Conservation (phyloP, 2,888 invertebrate genomes). For the Myathropa florea region DNA sequence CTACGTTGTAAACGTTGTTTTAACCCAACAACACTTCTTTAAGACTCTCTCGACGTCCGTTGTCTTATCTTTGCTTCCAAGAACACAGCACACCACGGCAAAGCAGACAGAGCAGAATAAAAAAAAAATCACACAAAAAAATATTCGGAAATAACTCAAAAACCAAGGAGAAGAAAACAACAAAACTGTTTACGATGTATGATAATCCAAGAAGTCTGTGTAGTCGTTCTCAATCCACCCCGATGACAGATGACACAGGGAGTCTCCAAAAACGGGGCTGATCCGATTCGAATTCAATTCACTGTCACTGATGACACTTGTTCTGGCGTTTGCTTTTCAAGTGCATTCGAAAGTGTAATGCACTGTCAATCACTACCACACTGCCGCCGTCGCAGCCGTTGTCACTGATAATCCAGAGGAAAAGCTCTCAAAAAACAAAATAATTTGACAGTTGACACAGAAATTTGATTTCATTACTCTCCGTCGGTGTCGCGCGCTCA, state of each 20-base stretch:
- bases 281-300: neutral
- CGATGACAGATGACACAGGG: neutral
- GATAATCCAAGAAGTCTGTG: conserved; percentile 24
- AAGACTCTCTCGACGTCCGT: conserved; percentile 28
- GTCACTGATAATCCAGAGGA: conserved; percentile 48
- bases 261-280: neutral
- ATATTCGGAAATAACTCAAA: conserved; percentile 2
- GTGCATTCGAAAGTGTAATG: conserved; percentile 58
- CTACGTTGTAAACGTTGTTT: neutral
- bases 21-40: conserved; percentile 30
- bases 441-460: conserved; percentile 46
- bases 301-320: conserved; percentile 23
- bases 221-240: neutral
- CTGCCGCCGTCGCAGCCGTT: neutral
- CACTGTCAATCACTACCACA: conserved; percentile 45
- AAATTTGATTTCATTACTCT: conserved; percentile 45
- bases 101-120: too few relatives aligned
- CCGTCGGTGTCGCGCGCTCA: conserved; percentile 1
- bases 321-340: conserved; percentile 34
- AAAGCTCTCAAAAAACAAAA: conserved; percentile 17
- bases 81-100: neutral
- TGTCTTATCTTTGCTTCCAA: conserved; percentile 43
- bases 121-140: too few relatives aligned
- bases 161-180: neutral
- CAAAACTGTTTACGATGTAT: neutral